These are phyloP conservation scores for Biston stratarius DNA, from an alignment of 2,888 invertebrate species.

Conservation along the genomic window DNA sequence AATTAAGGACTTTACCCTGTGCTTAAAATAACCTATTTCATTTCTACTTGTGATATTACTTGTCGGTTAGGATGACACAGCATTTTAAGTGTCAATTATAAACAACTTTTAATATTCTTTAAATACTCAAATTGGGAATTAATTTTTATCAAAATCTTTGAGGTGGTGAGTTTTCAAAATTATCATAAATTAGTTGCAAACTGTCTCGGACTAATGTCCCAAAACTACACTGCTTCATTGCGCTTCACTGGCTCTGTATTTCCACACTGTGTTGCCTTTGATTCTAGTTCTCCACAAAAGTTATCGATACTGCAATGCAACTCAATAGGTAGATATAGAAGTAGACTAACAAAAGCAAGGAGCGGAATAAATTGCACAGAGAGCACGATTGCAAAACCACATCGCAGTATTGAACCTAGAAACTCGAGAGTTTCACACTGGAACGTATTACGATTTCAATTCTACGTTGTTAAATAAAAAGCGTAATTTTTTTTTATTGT, in stretches of 20 bases:
- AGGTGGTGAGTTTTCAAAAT: too few relatives aligned
- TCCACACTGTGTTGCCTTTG: neutral
- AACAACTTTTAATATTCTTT: too few relatives aligned
- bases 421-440: constrained; percentile 20
- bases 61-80: too few relatives aligned
- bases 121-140: too few relatives aligned
- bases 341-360: constrained; percentile 18
- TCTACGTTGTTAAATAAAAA: constrained; percentile 5
- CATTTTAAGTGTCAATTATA: too few relatives aligned
- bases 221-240: neutral
- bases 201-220: neutral
- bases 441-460: constrained; percentile 12
- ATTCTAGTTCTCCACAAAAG: constrained; percentile 1
- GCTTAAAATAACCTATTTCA: too few relatives aligned
- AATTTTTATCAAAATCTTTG: too few relatives aligned
- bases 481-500: neutral
- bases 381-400: constrained; percentile 42
- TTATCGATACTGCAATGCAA: constrained; percentile 1
- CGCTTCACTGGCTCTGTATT: neutral
- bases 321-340: constrained; percentile 1
- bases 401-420: constrained; percentile 29
- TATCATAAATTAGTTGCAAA: neutral
- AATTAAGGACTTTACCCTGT: too few relatives aligned
- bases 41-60: too few relatives aligned
- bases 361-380: constrained; percentile 27